Evolutionary conservation across 2,797 vertebrate species (phyloP), one percentile per base, ranked within the genome.

Genomic region (Enteromius anoplus): DNA sequence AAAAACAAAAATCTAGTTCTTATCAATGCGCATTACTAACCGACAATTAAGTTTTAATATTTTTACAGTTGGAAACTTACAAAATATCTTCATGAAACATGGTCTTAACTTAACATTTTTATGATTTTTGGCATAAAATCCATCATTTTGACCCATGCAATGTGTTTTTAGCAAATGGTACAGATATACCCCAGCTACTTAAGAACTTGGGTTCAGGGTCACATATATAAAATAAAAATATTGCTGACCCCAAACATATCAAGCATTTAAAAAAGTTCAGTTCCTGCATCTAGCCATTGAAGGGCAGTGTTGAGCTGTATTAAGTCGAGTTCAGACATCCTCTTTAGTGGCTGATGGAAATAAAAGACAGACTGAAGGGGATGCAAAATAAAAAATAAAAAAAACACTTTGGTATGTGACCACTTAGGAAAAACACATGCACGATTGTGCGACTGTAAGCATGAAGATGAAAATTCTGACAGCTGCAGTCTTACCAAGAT

Each of bases 261-360:
- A 2, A 58, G 3, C 11, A 23, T 58, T 40, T 9, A 3, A 47
- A 2, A 47, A n/a, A 65, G 65, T 29, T 0, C 21, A 34, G 29
- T 62, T 78, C 17, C 66, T 49, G 4, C 11, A 21, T 64, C 5
- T 51, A 40, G 78, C 91, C 93, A 92, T 87, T 89, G 93, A 93
- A 87, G 86, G 90, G 90, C 90, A 78, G 78, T 78, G 78, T 76
- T 83, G 91, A 51, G 66, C 80, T 73, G 85, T 34, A n/a, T 75
- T 77, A 15, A 60, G 19, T 62, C n/a, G n/a, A 84, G 72, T 21
- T 71, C 42, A 23, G 58, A 26, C 53, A 42, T 45, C 76, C 45
- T 47, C 75, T 32, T 82, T 47, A 65, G 76, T 71, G 49, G 70
- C 78, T 53, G 17, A 82, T 69, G 76, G 68, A 88, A 81, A 73